phyloP scores from a whole-genome alignment of 2,797 vertebrate species.

The Syngnathus rostellatus region DNA sequence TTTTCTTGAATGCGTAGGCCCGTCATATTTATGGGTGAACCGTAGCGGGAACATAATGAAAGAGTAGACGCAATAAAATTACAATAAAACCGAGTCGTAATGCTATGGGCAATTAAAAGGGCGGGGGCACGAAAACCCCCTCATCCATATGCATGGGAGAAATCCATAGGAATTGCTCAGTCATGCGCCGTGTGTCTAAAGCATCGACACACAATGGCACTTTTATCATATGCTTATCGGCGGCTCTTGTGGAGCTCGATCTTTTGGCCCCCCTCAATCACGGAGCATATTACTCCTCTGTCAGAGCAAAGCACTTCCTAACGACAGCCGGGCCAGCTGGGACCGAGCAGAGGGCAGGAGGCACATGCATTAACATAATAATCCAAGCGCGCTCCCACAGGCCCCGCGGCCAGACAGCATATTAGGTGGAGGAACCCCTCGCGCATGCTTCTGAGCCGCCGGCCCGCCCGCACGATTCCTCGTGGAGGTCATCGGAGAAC shows the following conservation, averaged over 20 bases:
- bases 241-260: constrained; percentile 76
- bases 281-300: constrained; percentile 98
- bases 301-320: constrained; percentile 97
- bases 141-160: constrained; percentile 66
- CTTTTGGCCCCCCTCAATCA: constrained; percentile 99
- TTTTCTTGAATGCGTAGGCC: background rate
- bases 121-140: constrained; percentile 23
- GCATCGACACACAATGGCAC: constrained; percentile 67
- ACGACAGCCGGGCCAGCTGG: constrained; percentile 97
- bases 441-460: constrained; percentile 42
- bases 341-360: constrained; percentile 95
- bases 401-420: constrained; percentile 95
- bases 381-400: constrained; percentile 93
- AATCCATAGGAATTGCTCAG: constrained; percentile 67
- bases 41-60: constrained; percentile 36
- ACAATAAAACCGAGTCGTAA: constrained; percentile 47
- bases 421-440: constrained; percentile 79
- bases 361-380: constrained; percentile 99
- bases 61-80: constrained; percentile 38
- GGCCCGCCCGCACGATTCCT: constrained; percentile 44
- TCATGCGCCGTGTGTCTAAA: constrained; percentile 60
- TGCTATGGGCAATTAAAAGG: constrained; percentile 68
- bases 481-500: constrained; percentile 51
- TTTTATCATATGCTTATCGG: constrained; percentile 87
- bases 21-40: constrained; percentile 27